Evolutionary conservation across 2,888 invertebrate genomes (phyloP).

Genomic region (Drosophila lutescens): DNA sequence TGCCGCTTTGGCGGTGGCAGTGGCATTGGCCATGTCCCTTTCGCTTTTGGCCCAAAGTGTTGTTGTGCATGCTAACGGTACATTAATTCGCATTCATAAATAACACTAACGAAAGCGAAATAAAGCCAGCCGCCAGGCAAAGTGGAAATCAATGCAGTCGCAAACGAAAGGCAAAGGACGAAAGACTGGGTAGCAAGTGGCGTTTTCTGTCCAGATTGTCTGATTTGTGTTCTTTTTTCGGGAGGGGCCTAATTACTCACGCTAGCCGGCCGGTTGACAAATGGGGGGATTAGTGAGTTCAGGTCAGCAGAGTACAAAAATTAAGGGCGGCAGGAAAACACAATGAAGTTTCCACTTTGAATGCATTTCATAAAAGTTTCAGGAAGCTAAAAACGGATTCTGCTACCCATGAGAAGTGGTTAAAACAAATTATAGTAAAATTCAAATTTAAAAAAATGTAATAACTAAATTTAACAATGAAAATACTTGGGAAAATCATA

Average conservation of each 20-base stretch:
- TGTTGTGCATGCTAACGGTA: constrained; percentile 71
- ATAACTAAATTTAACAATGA: too few species aligned
- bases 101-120: constrained; percentile 53
- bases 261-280: constrained; percentile 19
- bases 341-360: background rate
- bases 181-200: background rate
- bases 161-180: background rate
- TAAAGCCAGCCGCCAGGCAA: constrained; percentile 33
- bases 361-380: too few species aligned
- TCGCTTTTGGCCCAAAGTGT: constrained; percentile 35
- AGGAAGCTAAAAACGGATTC: too few species aligned
- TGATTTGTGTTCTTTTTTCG: constrained; percentile 6
- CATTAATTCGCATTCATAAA: constrained; percentile 77
- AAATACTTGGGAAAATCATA: too few species aligned
- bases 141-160: constrained; percentile 72
- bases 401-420: too few species aligned
- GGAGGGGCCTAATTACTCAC: constrained; percentile 30
- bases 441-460: too few species aligned
- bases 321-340: background rate
- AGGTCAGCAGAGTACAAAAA: background rate
- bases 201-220: constrained; percentile 7
- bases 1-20: background rate
- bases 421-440: too few species aligned
- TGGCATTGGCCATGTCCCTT: constrained; percentile 37
- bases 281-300: constrained; percentile 6